A percentile compares a stretch with the other conserved stretches of the same genome.
Evolutionary conservation across 2,113 vertebrate species (phyloP).

Genomic region (human (Homo sapiens)): GRCh38 chr3:4037001-4037500

Average conservation of each 20-base stretch:
- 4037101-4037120: neutral
- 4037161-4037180: neutral
- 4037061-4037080: neutral
- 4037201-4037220: neutral
- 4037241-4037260: neutral
- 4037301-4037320: neutral
- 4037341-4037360: neutral
- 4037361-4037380: neutral
- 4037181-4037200: neutral
- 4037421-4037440: neutral
- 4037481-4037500: neutral
- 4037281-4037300: neutral
- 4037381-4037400: neutral
- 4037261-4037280: neutral
- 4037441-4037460: neutral
- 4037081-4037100: neutral
- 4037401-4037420: neutral
- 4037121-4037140: neutral
- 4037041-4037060: neutral
- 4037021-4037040: neutral
- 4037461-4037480: neutral
- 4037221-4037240: neutral
- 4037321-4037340: neutral
- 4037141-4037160: neutral
- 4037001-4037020: neutral